Conservation (phyloP, 2,113 vertebrate genomes). For the Percopsis transmontana region DNA sequence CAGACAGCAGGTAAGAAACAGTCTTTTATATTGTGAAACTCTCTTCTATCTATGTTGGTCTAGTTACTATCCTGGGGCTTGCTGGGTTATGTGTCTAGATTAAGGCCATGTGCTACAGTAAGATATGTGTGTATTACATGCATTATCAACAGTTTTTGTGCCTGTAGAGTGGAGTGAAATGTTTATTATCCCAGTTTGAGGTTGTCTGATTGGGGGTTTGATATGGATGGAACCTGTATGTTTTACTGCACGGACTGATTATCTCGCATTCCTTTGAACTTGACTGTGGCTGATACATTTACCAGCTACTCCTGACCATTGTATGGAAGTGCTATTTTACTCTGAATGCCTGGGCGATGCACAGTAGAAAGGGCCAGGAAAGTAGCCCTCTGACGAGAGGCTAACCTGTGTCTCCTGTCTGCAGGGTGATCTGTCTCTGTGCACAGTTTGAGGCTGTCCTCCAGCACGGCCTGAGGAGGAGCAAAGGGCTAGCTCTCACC, state of each 20-base stretch:
- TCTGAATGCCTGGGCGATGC: too few relatives aligned
- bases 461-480: constrained; percentile 94
- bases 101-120: constrained; percentile 7
- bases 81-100: constrained; percentile 4
- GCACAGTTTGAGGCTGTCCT: constrained; percentile 96
- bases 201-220: not conserved
- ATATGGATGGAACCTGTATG: not conserved
- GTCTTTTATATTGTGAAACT: not conserved
- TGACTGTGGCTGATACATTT: not conserved
- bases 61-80: not conserved
- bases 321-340: too few relatives aligned
- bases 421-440: constrained; percentile 95
- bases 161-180: not conserved
- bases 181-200: not conserved
- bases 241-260: not conserved
- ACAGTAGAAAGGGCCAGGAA: not conserved
- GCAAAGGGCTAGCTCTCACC: constrained; percentile 88
- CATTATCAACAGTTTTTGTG: not conserved
- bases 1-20: constrained; percentile 91
- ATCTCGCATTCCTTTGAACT: not conserved
- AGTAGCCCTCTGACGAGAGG: not conserved
- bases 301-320: too few relatives aligned
- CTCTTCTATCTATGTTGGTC: not conserved
- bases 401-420: constrained; percentile 43
- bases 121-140: not conserved